These are phyloP conservation scores for Pseudomyrmex sp. DNA, from an alignment of 1,140 invertebrate genomes.

Conservation along the genomic window DNA sequence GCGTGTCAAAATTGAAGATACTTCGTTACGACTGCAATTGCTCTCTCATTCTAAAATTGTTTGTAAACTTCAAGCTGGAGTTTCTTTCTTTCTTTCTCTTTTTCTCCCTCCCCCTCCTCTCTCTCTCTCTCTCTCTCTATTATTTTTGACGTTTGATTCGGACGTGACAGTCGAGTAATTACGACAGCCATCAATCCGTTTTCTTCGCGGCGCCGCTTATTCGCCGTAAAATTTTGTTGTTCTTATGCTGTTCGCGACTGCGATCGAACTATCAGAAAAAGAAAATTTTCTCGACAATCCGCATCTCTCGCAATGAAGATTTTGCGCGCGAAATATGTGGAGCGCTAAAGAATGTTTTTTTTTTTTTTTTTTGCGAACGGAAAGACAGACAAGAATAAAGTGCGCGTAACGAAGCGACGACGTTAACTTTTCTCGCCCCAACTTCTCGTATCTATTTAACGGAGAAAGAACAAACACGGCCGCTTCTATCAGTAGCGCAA, in stretches of 20 bases:
- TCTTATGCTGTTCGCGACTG: slow-evolving; percentile 11
- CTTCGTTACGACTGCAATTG: slow-evolving; percentile 6
- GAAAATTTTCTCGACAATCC: slow-evolving; percentile 29
- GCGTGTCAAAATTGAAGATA: not conserved
- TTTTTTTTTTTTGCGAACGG: slow-evolving; percentile 1
- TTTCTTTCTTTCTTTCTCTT: too few species aligned
- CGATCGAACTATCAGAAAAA: not conserved
- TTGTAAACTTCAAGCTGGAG: not conserved
- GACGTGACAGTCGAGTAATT: slow-evolving; percentile 32
- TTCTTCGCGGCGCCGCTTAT: not conserved
- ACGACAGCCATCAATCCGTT: not conserved
- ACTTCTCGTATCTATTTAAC: slow-evolving; percentile 25
- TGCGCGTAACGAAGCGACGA: not conserved
- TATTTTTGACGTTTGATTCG: slow-evolving; percentile 38
- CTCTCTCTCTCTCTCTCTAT: not conserved
- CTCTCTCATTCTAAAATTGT: not conserved
- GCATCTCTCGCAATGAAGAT: not conserved
- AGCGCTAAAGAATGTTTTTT: not conserved
- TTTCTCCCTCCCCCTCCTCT: too few species aligned
- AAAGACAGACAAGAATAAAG: slow-evolving; percentile 1
- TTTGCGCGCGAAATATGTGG: not conserved
- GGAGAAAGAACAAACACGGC: too few species aligned
- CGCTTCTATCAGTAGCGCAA: not conserved
- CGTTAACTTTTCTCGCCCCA: not conserved
- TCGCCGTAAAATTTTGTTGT: slow-evolving; percentile 27